These are phyloP conservation scores for Botrylloides violaceus DNA, from an alignment of 23 tunicate genomes.

Conservation along the genomic window DNA sequence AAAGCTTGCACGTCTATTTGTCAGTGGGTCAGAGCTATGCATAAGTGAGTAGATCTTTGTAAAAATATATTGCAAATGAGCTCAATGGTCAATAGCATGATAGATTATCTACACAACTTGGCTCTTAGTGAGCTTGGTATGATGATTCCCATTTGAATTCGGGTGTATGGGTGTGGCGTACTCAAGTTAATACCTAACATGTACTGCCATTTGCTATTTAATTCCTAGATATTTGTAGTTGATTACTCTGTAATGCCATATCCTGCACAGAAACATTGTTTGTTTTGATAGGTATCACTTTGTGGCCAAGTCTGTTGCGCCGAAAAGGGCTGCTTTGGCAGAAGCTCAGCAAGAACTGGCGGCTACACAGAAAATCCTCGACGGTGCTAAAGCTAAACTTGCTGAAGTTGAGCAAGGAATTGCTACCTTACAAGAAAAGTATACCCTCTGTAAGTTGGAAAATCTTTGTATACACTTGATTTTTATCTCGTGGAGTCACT, in stretches of 20 bases:
- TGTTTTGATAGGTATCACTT: constrained; percentile 52
- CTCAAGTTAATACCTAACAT: too few species aligned
- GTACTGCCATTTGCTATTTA: too few species aligned
- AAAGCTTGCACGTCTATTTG: constrained; percentile 99
- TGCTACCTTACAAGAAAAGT: constrained; percentile 65
- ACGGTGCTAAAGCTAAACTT: constrained; percentile 78
- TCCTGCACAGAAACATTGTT: background rate
- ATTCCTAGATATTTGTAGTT: too few species aligned
- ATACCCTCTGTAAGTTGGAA: constrained; percentile 42
- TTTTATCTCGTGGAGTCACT: background rate
- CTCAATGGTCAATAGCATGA: background rate
- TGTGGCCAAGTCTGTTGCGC: constrained; percentile 93
- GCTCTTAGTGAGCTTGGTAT: too few species aligned
- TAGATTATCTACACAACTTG: too few species aligned
- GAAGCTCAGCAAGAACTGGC: constrained; percentile 85
- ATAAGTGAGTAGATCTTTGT: constrained; percentile 54
- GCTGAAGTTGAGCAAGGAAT: constrained; percentile 95
- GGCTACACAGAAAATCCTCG: constrained; percentile 69
- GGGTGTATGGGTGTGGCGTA: too few species aligned
- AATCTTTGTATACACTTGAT: background rate
- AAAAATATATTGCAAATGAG: too few species aligned
- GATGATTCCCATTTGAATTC: too few species aligned
- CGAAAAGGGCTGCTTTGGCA: constrained; percentile 89
- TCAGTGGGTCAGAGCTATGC: constrained; percentile 99
- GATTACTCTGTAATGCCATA: too few species aligned